A percentile compares a stretch with the other conserved stretches of the same genome.
Evolutionary conservation across 2,113 vertebrate genomes (phyloP).

Genomic region (Cygnus buccinator): DNA sequence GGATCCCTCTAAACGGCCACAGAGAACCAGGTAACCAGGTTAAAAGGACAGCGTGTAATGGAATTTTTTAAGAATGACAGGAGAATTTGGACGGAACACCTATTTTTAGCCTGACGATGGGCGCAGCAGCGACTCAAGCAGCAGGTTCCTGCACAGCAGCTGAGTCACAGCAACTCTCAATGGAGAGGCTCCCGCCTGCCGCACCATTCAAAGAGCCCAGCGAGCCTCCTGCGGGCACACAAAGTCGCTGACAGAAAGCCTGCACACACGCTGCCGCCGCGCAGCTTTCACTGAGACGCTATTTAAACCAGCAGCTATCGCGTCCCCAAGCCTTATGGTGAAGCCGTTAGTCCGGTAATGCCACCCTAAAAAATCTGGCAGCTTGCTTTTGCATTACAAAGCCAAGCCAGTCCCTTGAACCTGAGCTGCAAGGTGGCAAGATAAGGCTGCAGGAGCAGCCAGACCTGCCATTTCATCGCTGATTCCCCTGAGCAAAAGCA

Average conservation of each 20-base stretch:
- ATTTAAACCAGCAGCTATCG: background rate
- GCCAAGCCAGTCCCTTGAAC: background rate
- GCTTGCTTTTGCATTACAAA: background rate
- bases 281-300: background rate
- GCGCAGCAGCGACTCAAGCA: background rate
- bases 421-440: background rate
- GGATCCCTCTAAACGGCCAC: background rate
- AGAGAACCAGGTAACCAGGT: conserved; percentile 32
- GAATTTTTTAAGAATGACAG: background rate
- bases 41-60: background rate
- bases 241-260: background rate
- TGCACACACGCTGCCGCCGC: rapidly evolving
- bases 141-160: background rate
- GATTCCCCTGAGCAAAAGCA: background rate
- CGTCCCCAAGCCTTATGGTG: background rate
- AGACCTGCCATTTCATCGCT: background rate
- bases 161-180: background rate
- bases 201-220: background rate
- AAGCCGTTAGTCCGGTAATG: background rate
- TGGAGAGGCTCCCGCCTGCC: background rate
- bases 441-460: conserved; percentile 5
- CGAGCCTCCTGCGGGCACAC: background rate
- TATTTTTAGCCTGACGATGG: rapidly evolving
- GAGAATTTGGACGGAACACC: background rate
- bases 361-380: background rate